Conservation (phyloP, 2,113 vertebrate species). For the Ia io region DNA sequence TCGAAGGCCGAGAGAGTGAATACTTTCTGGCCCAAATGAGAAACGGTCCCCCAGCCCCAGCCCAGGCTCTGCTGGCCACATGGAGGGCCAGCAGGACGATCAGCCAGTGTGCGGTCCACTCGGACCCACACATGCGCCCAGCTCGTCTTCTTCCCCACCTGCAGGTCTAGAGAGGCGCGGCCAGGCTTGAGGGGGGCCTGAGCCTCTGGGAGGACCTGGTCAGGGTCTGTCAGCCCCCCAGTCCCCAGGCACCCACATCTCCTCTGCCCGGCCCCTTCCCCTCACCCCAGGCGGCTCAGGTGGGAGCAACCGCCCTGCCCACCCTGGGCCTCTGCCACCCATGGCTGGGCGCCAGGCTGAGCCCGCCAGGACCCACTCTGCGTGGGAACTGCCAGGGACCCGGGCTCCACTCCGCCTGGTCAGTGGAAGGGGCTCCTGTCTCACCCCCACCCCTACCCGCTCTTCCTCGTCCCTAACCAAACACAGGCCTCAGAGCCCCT, state of each 20-base stretch:
- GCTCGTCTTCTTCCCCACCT: not conserved
- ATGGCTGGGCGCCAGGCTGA: not conserved
- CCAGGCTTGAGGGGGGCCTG: not conserved
- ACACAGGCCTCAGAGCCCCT: not conserved
- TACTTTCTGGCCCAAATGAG: not conserved
- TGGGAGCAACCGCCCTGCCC: not conserved
- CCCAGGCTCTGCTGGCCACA: rapidly evolving
- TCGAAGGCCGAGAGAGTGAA: rapidly evolving
- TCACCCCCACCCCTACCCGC: not conserved
- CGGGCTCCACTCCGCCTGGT: no score
- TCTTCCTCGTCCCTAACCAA: not conserved
- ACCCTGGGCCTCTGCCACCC: not conserved
- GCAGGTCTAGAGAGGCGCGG: not conserved
- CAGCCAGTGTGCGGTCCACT: not conserved
- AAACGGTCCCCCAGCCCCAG: not conserved
- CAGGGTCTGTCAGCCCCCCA: not conserved
- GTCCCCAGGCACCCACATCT: not conserved
- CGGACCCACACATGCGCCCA: not conserved
- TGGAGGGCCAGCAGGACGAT: no score
- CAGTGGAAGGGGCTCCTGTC: not conserved
- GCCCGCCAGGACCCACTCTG: not conserved
- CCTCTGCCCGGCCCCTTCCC: not conserved
- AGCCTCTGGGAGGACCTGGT: not conserved
- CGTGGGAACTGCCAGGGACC: no score
- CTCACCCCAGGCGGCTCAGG: not conserved